phyloP scores from a whole-genome alignment of 2,113 vertebrate genomes.

The Athene cunicularia region DNA sequence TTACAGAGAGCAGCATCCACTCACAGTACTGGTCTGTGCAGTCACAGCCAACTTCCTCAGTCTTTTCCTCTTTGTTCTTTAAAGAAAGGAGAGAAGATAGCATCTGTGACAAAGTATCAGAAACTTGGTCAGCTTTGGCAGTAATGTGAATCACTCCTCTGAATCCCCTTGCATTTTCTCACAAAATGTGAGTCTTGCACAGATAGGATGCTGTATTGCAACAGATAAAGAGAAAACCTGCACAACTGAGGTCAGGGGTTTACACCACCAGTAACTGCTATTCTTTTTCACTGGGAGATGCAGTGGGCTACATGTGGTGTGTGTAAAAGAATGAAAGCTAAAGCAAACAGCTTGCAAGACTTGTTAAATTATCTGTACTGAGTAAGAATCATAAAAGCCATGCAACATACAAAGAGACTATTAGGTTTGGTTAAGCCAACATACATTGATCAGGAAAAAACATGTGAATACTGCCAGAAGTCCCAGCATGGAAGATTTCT shows the following conservation, averaged over 20 bases:
- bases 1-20: neutral
- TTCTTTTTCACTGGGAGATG: neutral
- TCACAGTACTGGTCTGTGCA: neutral
- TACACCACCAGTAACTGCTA: neutral
- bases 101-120: neutral
- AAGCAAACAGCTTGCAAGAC: neutral
- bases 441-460: too few relatives aligned
- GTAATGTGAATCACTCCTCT: neutral
- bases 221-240: neutral
- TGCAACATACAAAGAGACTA: neutral
- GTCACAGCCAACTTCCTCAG: neutral
- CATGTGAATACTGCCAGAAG: neutral
- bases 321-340: neutral
- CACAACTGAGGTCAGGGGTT: neutral
- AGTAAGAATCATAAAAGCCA: neutral
- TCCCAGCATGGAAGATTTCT: neutral
- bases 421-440: neutral
- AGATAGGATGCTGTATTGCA: neutral
- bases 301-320: neutral
- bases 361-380: neutral
- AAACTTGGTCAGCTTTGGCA: neutral
- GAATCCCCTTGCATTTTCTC: neutral
- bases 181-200: neutral
- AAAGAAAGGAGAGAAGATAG: neutral
- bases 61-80: neutral